Evolutionary conservation across 2,888 invertebrate genomes (phyloP), one percentile per base, ranked within the genome.

Genomic region (Acanthococcus lagerstroemiae): DNA sequence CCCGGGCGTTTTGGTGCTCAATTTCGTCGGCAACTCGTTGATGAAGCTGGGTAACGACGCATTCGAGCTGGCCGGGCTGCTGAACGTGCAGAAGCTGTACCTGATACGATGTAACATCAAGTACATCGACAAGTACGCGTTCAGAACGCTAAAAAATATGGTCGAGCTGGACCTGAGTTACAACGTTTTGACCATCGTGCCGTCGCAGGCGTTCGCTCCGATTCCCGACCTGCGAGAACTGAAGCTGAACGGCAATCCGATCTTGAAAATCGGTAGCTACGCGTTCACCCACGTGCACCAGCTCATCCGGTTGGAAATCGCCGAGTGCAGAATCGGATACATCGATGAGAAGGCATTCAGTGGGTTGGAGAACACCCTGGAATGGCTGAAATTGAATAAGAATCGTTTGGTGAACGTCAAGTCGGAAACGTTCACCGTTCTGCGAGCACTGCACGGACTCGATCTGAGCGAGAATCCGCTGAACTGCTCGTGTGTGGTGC

Each of bases 101-200:
- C 78, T 90, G 71, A 80, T 85, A 30, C 81, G 83, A 67, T 90
- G 90, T 75, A 81, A 82, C 55, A 77, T 90, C 68, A 82, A 84
- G 71, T 77, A 79, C 0, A 80, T 91, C 70, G 85, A 87, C 71
- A 82, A 83, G 65, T 83, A 82, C 74, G 85, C 89, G 2, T 90
- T 90, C 76, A 81, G 85, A 70, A 84, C 86, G 71, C 81, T 91
- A 30, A 87, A 84, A 68, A 90, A 90, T 75, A 78, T 91, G 52
- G 86, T 90, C 3, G 90, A 90, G 74, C 78, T 91, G 69, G 90
- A 91, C 74, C 78, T 90, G 68, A 88, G 89, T 70, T 81, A 84
- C 71, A 91, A 91, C 75, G 78, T 80, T 60, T 77, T 90, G 30
- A 75, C 76, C 26, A 77, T 79, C 60, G 81, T 91, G 70, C 90